Evolutionary conservation across 2,888 invertebrate genomes (phyloP), one percentile per base, ranked within the genome.

Genomic region (Dicroscelio sp.): DNA sequence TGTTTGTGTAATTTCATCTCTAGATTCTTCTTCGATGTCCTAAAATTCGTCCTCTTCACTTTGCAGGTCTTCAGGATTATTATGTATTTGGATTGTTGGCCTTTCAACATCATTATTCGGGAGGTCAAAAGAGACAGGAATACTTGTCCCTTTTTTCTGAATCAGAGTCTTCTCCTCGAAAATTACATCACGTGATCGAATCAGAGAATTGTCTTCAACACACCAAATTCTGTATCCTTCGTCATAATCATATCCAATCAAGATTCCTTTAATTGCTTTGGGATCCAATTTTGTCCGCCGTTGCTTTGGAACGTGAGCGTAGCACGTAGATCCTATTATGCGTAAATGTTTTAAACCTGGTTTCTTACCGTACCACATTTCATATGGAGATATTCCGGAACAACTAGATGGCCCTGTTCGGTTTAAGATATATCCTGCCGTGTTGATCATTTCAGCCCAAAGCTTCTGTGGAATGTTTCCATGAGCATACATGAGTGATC

Each of bases 321-420:
- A 86, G 71, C 88, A 91, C 14, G 83, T 75, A n/a, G 90, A 93
- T 35, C 93, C 93, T 58, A 95, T 90, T 25, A 95, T 88, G 38
- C 93, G 75, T 23, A 94, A 86, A 90, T 94, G 94, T 38, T 93
- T 85, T 0, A 93, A 84, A 43, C 91, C 82, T 4, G 92, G 93
- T 71, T 91, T 93, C 79, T 90, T 92, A 14, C 91, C 92, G 35
- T 92, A 92, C 94, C 94, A 95, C 5, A 95, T 30, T 76, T 95
- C 94, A 69, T 91, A 94, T 4, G 95, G 95, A 82, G 92, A 94
- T 48, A 89, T 92, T 30, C 88, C 93, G 60, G 90, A 78, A 75
- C 91, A 83, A 43, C 88, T 88, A 25, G 95, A 94, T 76, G 93
- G 94, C 55, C 94, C 94, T 23, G 94, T 94, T 85, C 93, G 69